phyloP scores from a whole-genome alignment of 2,888 invertebrate genomes.

The Troglohyphantes excavatus region DNA sequence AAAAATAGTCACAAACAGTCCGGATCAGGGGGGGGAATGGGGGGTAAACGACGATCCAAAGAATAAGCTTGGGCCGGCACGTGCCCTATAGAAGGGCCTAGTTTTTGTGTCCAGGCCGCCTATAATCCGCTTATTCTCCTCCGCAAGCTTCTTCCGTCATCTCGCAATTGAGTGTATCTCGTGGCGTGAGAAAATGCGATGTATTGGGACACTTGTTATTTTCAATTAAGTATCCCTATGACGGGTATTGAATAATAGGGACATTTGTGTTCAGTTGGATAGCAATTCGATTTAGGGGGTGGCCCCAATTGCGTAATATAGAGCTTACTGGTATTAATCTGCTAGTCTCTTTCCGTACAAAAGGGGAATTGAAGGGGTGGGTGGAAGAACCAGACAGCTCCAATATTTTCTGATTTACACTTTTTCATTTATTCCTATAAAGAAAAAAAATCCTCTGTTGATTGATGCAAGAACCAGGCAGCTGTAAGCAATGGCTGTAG shows the following conservation, averaged over 20 bases:
- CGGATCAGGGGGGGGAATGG: neutral
- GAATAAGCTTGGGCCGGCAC: conserved; percentile 23
- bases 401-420: too few species aligned
- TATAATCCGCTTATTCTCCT: conserved; percentile 46
- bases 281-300: too few species aligned
- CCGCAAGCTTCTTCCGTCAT: conserved; percentile 2
- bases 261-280: too few species aligned
- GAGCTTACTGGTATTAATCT: too few species aligned
- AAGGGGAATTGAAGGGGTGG: too few species aligned
- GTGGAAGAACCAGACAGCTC: too few species aligned
- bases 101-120: neutral
- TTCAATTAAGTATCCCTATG: neutral
- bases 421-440: too few species aligned
- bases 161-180: neutral
- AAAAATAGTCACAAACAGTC: neutral
- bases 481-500: too few species aligned
- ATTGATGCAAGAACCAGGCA: too few species aligned
- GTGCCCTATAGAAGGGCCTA: conserved; percentile 8
- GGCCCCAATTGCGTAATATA: too few species aligned
- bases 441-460: too few species aligned
- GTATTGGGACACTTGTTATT: conserved; percentile 9
- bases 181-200: neutral
- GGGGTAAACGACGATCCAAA: conserved; percentile 33
- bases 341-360: too few species aligned
- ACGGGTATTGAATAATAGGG: neutral